These are phyloP conservation scores for Cephus rjabovi DNA, from an alignment of 2,888 invertebrate genomes.

Conservation along the genomic window DNA sequence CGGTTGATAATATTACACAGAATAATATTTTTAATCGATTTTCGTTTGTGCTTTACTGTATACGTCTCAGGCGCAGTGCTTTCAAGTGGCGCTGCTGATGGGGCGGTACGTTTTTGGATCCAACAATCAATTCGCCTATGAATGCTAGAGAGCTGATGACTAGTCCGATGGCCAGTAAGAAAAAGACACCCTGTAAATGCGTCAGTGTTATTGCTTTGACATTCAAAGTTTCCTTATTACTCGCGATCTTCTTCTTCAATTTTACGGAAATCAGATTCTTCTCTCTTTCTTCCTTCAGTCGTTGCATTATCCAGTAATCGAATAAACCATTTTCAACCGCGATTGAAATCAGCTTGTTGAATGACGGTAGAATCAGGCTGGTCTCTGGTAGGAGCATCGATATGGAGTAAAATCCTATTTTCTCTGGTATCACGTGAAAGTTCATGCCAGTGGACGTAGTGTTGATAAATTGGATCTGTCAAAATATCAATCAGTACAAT, in stretches of 20 bases:
- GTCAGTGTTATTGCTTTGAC: not conserved
- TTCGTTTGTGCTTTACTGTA: not conserved
- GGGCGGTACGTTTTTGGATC: not conserved
- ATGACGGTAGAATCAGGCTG: not conserved
- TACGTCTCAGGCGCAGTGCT: not conserved
- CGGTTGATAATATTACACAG: not conserved
- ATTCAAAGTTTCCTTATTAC: not conserved
- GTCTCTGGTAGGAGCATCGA: not conserved
- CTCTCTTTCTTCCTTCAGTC: not conserved
- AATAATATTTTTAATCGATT: not conserved
- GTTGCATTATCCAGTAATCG: not conserved
- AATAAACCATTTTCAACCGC: not conserved
- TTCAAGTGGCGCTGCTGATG: not conserved
- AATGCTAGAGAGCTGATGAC: not conserved
- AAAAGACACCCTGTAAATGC: constrained; percentile 1
- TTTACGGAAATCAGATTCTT: not conserved
- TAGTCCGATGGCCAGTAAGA: not conserved
- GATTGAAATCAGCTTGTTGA: not conserved
- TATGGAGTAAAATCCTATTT: not conserved
- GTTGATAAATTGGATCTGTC: not conserved
- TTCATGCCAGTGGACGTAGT: not conserved
- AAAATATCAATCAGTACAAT: not conserved
- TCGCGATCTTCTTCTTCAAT: not conserved
- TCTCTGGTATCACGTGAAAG: constrained; percentile 1
- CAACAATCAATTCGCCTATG: not conserved